Percentiles rank a stretch among this genome's conserved stretches.
Conservation (phyloP, 2,797 vertebrate genomes). For the Picus viridis region DNA sequence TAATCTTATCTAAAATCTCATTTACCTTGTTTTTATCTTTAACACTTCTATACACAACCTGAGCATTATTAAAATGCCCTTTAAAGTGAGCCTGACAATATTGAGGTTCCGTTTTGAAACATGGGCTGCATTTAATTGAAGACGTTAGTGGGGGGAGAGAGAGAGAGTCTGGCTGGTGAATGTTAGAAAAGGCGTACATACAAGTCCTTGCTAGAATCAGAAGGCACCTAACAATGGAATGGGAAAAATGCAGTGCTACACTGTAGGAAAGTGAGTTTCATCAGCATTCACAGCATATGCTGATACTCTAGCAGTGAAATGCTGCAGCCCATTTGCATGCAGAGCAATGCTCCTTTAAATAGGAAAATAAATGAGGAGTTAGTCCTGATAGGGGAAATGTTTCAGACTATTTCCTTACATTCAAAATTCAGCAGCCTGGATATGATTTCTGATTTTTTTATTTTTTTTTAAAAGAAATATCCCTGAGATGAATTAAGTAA, state of each 20-base stretch:
- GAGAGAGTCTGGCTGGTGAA: background rate
- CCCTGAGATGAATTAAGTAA: background rate
- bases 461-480: constrained; percentile 6
- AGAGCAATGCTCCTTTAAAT: constrained; percentile 36
- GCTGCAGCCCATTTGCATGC: constrained; percentile 46
- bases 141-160: background rate
- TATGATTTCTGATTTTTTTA: constrained; percentile 34
- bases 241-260: background rate
- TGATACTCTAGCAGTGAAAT: constrained; percentile 22
- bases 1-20: constrained; percentile 23
- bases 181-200: background rate
- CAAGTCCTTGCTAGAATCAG: background rate
- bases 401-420: constrained; percentile 13
- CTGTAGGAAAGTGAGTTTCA: constrained; percentile 34
- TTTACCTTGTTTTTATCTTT: constrained; percentile 49
- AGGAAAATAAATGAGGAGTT: constrained; percentile 58
- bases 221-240: constrained; percentile 16
- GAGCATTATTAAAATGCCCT: constrained; percentile 28
- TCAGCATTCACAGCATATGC: constrained; percentile 56
- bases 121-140: background rate
- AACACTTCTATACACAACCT: background rate
- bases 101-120: constrained; percentile 28
- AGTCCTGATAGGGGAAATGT: constrained; percentile 20
- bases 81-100: constrained; percentile 26
- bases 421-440: constrained; percentile 13